Conservation (phyloP, 2,113 vertebrate genomes). For the Monopterus albus region DNA sequence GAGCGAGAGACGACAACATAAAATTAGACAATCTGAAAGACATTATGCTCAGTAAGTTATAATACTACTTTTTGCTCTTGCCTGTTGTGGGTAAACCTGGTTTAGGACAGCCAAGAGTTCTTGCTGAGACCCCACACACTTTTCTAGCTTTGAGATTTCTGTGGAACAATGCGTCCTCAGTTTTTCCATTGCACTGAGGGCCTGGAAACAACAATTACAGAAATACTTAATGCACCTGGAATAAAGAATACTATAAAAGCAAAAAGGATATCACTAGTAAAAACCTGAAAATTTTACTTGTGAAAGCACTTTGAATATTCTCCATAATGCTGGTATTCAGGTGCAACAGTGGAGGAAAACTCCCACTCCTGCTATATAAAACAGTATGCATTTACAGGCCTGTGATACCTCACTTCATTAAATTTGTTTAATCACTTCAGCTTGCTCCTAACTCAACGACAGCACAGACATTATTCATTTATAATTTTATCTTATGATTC, state of each 20-base stretch:
- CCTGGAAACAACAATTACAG: conserved; percentile 67
- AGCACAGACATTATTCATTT: too few relatives aligned
- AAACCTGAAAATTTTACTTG: not conserved
- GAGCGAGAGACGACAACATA: not conserved
- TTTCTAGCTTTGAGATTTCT: conserved; percentile 81
- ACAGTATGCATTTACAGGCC: too few relatives aligned
- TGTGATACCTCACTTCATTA: too few relatives aligned
- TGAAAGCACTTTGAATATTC: not conserved
- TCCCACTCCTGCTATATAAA: too few relatives aligned
- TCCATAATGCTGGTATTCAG: not conserved
- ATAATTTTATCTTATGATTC: not conserved
- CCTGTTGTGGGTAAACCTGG: conserved; percentile 80
- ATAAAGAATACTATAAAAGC: not conserved
- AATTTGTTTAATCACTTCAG: too few relatives aligned
- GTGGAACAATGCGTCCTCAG: conserved; percentile 78
- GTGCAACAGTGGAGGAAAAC: not conserved
- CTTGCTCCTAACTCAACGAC: too few relatives aligned
- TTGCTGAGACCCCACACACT: conserved; percentile 78
- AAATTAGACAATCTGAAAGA: not conserved
- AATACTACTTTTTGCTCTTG: not conserved
- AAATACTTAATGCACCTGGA: not conserved
- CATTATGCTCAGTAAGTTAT: not conserved
- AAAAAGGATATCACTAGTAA: not conserved
- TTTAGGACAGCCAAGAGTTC: conserved; percentile 80
- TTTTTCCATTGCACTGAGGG: conserved; percentile 80